Evolutionary conservation across 2,797 vertebrate genomes (phyloP).

Genomic region (Tamandua tetradactyla): DNA sequence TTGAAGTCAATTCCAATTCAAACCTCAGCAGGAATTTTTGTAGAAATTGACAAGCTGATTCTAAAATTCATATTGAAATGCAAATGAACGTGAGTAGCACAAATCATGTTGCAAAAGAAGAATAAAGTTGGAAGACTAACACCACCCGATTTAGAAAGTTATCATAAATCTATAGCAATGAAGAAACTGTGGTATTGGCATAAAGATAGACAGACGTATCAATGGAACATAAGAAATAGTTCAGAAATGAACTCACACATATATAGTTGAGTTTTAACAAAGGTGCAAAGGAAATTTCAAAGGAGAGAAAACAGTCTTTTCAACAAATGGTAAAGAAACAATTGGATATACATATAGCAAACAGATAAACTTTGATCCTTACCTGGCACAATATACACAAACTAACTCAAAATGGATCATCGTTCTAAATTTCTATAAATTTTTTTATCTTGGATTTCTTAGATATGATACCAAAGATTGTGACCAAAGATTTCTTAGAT

Average conservation of each 20-base stretch:
- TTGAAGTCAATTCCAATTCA: neutral
- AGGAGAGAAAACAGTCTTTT: neutral
- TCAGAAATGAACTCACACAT: neutral
- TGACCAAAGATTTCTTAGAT: neutral
- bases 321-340: neutral
- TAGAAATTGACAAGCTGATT: neutral
- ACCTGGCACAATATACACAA: neutral
- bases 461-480: neutral
- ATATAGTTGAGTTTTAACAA: constrained; percentile 8
- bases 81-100: neutral
- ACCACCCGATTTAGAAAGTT: neutral
- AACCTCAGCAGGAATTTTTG: neutral
- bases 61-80: constrained; percentile 10
- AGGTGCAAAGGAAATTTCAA: neutral
- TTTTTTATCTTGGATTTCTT: neutral
- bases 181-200: neutral
- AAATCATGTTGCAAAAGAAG: neutral
- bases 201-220: neutral
- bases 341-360: neutral
- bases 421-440: neutral
- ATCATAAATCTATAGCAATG: neutral
- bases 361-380: neutral
- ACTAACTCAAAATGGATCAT: neutral
- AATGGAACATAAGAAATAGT: neutral
- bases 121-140: neutral